These are phyloP conservation scores for Cichlasoma orientale DNA, from an alignment of 2,797 vertebrate species.

Conservation along the genomic window DNA sequence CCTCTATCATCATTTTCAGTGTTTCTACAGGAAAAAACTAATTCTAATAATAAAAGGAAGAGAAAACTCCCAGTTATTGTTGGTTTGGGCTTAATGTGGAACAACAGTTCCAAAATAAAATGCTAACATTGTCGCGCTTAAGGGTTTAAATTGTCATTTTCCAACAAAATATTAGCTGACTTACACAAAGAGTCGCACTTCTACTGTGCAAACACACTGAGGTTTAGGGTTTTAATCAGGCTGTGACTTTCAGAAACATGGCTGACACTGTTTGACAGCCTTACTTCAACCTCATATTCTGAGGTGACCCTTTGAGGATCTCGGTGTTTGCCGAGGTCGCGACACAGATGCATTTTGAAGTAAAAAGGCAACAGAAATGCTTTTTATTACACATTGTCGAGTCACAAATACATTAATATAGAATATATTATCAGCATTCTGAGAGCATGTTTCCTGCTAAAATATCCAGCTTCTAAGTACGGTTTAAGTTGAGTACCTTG, in stretches of 20 bases:
- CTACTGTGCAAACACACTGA: background rate
- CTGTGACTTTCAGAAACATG: background rate
- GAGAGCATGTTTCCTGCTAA: accelerated
- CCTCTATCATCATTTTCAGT: background rate
- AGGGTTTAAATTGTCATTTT: background rate
- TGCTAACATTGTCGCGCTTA: background rate
- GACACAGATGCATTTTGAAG: no score
- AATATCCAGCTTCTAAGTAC: background rate
- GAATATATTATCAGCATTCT: background rate
- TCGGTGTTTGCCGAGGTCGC: background rate
- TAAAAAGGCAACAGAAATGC: background rate
- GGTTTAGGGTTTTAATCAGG: background rate
- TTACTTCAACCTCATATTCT: background rate
- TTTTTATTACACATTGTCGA: background rate
- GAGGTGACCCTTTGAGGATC: background rate
- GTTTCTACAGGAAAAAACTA: background rate
- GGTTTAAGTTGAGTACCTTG: background rate
- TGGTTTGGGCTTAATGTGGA: background rate
- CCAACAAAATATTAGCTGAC: background rate
- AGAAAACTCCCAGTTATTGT: background rate
- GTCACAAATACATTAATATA: background rate
- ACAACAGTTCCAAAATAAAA: background rate
- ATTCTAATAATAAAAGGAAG: background rate
- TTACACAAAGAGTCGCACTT: background rate
- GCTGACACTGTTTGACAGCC: background rate